phyloP scores from a whole-genome alignment of 2,888 invertebrate species.

The Chymomyza fuscimana region DNA sequence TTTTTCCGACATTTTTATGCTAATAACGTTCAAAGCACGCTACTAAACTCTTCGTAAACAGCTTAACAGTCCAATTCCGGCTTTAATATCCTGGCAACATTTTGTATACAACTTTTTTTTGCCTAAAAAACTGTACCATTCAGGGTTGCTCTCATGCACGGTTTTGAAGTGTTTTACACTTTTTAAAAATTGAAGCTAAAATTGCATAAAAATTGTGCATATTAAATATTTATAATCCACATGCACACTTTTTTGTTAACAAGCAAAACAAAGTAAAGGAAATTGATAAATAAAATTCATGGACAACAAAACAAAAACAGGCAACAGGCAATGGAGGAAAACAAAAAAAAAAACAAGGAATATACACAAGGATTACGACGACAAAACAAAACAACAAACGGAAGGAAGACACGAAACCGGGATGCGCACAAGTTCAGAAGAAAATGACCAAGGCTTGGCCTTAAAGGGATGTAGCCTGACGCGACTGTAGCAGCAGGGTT shows the following conservation, averaged over 20 bases:
- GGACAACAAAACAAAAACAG: conserved; percentile 37
- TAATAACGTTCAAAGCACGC: too few species aligned
- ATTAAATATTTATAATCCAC: background rate
- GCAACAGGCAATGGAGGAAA: conserved; percentile 9
- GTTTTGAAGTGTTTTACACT: background rate
- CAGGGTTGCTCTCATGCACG: too few species aligned
- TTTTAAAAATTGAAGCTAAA: background rate
- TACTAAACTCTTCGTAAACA: too few species aligned
- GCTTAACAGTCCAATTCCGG: too few species aligned
- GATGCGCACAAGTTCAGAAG: background rate
- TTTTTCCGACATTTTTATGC: too few species aligned
- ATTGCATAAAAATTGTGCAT: background rate
- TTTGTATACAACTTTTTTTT: too few species aligned
- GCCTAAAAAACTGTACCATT: too few species aligned
- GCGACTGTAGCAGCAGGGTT: conserved; percentile 43
- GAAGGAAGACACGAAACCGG: background rate
- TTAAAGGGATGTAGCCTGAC: background rate
- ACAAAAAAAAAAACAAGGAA: conserved; percentile 33
- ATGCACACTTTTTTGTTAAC: background rate
- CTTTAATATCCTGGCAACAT: too few species aligned
- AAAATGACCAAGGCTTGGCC: background rate
- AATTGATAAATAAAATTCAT: conserved; percentile 50
- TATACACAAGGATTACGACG: conserved; percentile 35
- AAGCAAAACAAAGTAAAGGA: background rate
- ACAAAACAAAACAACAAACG: background rate